Conservation (phyloP, 1,140 invertebrate genomes). For the Papilio dardanus region DNA sequence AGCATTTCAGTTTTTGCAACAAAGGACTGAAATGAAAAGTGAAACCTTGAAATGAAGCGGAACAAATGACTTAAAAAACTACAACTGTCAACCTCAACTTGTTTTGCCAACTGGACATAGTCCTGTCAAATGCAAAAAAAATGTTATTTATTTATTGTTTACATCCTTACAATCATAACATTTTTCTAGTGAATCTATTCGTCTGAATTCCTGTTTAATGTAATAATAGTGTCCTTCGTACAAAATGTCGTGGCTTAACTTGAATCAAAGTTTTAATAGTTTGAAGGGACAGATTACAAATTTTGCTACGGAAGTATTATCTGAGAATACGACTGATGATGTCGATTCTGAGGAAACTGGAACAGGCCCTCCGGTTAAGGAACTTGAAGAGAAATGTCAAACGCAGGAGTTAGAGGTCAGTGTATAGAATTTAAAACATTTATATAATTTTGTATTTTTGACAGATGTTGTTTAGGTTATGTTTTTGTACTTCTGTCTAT, state of each 20-base stretch:
- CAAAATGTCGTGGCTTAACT: slow-evolving; percentile 90
- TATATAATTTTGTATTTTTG: slow-evolving; percentile 49
- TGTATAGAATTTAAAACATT: slow-evolving; percentile 46
- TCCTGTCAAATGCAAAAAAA: slow-evolving; percentile 78
- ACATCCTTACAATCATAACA: slow-evolving; percentile 58
- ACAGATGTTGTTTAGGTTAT: slow-evolving; percentile 72
- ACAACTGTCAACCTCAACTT: slow-evolving; percentile 58
- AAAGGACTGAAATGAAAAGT: slow-evolving; percentile 3
- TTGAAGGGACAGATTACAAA: slow-evolving; percentile 89
- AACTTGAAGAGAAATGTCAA: slow-evolving; percentile 84
- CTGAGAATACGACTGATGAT: slow-evolving; percentile 83
- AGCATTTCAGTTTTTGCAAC: slow-evolving; percentile 18
- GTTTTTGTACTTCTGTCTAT: slow-evolving; percentile 52
- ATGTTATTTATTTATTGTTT: slow-evolving; percentile 79
- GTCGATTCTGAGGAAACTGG: slow-evolving; percentile 74
- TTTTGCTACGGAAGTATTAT: slow-evolving; percentile 88
- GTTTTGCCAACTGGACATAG: slow-evolving; percentile 82
- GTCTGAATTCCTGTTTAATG: slow-evolving; percentile 67
- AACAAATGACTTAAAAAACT: slow-evolving; percentile 21
- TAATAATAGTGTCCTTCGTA: slow-evolving; percentile 45
- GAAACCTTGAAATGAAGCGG: slow-evolving; percentile 33
- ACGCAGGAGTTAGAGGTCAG: slow-evolving; percentile 86
- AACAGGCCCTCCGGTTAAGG: slow-evolving; percentile 78
- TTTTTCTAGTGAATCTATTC: slow-evolving; percentile 48
- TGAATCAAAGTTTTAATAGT: slow-evolving; percentile 87